These are phyloP conservation scores for Phocides pigmalion DNA, from an alignment of 1,140 invertebrate species.

Conservation along the genomic window DNA sequence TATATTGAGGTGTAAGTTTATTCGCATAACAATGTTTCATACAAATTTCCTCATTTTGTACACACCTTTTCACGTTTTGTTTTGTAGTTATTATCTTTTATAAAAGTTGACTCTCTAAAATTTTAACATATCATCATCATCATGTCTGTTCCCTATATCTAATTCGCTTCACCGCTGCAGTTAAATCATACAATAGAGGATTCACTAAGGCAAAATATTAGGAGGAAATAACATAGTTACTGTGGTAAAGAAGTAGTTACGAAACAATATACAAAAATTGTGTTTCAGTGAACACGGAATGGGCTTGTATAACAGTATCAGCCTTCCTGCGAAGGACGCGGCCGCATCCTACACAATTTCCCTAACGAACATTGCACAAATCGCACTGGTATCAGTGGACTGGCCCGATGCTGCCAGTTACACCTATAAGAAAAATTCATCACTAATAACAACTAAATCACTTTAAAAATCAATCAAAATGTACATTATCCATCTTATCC, in stretches of 20 bases:
- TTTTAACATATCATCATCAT: slow-evolving; percentile 82
- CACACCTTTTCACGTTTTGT: slow-evolving; percentile 80
- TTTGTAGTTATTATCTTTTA: slow-evolving; percentile 79
- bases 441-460: slow-evolving; percentile 84
- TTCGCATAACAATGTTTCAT: slow-evolving; percentile 84
- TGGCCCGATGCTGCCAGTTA: slow-evolving; percentile 75
- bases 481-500: slow-evolving; percentile 80
- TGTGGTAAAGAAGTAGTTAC: slow-evolving; percentile 59
- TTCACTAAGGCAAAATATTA: slow-evolving; percentile 76
- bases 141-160: slow-evolving; percentile 82
- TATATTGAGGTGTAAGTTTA: slow-evolving; percentile 84
- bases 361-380: slow-evolving; percentile 77
- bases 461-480: slow-evolving; percentile 83
- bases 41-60: slow-evolving; percentile 84
- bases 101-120: slow-evolving; percentile 83
- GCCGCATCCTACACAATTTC: slow-evolving; percentile 42
- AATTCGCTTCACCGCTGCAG: slow-evolving; percentile 77
- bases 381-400: slow-evolving; percentile 76
- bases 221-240: slow-evolving; percentile 67
- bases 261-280: slow-evolving; percentile 71
- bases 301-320: slow-evolving; percentile 66
- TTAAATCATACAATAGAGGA: slow-evolving; percentile 74
- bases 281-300: slow-evolving; percentile 74
- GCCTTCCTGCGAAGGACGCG: slow-evolving; percentile 67
- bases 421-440: slow-evolving; percentile 78